Evolutionary conservation across 2,113 vertebrate species (phyloP).

Genomic region (Dipodomys spectabilis): DNA sequence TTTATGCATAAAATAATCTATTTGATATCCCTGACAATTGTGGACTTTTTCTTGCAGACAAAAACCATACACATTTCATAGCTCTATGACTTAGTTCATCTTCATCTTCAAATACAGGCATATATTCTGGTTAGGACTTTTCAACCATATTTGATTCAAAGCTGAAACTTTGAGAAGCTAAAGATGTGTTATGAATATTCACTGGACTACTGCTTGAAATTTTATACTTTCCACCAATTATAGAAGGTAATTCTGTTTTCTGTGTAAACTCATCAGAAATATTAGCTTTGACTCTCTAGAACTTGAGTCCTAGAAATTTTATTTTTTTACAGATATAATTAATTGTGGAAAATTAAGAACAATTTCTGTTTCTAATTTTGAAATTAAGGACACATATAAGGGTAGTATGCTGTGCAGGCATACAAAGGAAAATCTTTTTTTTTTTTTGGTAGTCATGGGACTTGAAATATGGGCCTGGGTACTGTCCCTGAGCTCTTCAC

Average conservation of each 20-base stretch:
- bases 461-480: too few species aligned
- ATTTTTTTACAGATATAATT: slow-evolving; percentile 9
- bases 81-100: slow-evolving; percentile 3
- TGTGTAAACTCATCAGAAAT: slow-evolving; percentile 6
- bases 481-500: too few species aligned
- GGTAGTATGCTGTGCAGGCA: not conserved
- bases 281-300: not conserved
- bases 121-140: not conserved
- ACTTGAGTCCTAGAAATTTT: not conserved
- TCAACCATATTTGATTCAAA: slow-evolving; percentile 21
- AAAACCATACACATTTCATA: not conserved
- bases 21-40: not conserved
- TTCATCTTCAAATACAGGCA: not conserved
- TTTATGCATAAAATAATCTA: not conserved
- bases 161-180: not conserved
- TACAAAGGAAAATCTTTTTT: not conserved
- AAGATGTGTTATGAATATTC: not conserved
- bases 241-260: not conserved
- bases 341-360: not conserved
- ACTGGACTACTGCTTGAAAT: not conserved
- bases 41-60: not conserved
- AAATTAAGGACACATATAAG: not conserved
- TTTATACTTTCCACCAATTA: not conserved
- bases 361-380: slow-evolving; percentile 10
- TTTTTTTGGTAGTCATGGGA: too few species aligned